Percentiles rank a stretch among this genome's conserved stretches.
phyloP scores from a whole-genome alignment of 2,797 vertebrate genomes.

The Carapus acus region DNA sequence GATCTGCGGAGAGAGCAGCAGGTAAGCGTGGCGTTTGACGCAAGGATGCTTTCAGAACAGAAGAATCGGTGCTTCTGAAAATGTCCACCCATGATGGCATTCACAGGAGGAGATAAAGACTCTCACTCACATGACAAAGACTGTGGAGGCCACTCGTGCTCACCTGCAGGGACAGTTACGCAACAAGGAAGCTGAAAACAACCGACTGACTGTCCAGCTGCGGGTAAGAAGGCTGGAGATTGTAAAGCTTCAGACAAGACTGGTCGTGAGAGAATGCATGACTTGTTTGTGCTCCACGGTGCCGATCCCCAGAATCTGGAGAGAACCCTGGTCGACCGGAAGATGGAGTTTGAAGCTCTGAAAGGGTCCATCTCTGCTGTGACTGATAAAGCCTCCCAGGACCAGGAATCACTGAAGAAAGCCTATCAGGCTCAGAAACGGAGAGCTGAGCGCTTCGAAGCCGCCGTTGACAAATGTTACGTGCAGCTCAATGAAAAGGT shows the following conservation, averaged over 20 bases:
- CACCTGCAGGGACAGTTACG: conserved; percentile 79
- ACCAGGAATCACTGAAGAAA: conserved; percentile 76
- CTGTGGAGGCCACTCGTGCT: conserved; percentile 70
- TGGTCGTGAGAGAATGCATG: background rate
- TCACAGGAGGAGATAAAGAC: conserved; percentile 72
- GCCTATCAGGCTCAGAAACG: conserved; percentile 74
- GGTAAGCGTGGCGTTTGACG: conserved; percentile 54
- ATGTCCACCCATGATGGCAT: background rate
- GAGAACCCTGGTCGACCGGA: conserved; percentile 73
- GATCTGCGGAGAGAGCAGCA: conserved; percentile 70
- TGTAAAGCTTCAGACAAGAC: background rate
- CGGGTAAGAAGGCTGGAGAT: conserved; percentile 65
- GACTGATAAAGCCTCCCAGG: conserved; percentile 64
- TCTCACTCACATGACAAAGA: conserved; percentile 64
- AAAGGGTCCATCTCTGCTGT: conserved; percentile 61
- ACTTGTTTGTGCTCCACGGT: background rate
- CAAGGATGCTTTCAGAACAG: background rate
- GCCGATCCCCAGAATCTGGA: conserved; percentile 69
- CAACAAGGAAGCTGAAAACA: conserved; percentile 80
- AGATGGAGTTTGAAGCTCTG: conserved; percentile 64
- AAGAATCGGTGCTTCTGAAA: conserved; percentile 1
- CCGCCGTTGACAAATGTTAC: conserved; percentile 69
- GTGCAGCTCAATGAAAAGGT: conserved; percentile 77
- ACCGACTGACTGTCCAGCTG: conserved; percentile 74
- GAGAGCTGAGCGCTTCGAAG: conserved; percentile 73